A percentile compares a stretch with the other conserved stretches of the same genome.
Evolutionary conservation across 2,888 invertebrate species (phyloP).

Genomic region (Cotesia congregata): DNA sequence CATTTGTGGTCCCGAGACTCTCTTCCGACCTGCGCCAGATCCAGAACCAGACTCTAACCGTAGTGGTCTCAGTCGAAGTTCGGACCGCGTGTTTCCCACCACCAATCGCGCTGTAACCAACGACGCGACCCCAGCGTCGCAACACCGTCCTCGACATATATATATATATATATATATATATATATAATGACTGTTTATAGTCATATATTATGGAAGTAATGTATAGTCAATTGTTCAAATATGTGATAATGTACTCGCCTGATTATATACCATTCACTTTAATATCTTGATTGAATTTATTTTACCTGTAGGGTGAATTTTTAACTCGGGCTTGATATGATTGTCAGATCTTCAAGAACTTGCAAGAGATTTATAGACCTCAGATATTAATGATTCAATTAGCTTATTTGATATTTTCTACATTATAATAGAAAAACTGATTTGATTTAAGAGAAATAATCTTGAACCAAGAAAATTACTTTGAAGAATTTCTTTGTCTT

Average conservation of each 20-base stretch:
- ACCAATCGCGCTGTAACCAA: slow-evolving; percentile 35
- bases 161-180: background rate
- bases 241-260: background rate
- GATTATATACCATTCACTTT: no score
- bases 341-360: no score
- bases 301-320: no score
- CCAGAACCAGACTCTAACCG: slow-evolving; percentile 51
- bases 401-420: no score
- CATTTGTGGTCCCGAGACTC: slow-evolving; percentile 13
- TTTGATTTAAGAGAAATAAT: no score
- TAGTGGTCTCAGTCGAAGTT: slow-evolving; percentile 47
- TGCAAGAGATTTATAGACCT: no score
- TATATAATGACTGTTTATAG: background rate
- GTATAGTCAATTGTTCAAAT: background rate
- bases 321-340: no score
- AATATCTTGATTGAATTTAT: no score
- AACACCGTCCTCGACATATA: slow-evolving; percentile 13
- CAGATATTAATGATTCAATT: no score
- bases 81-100: slow-evolving; percentile 55
- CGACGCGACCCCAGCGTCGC: slow-evolving; percentile 13
- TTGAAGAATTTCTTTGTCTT: no score
- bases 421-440: no score
- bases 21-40: slow-evolving; percentile 50
- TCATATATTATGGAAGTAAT: background rate
- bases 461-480: no score